Percentiles rank a stretch among this genome's conserved stretches.
These are phyloP conservation scores for Nymphicus hollandicus DNA, from an alignment of 2,113 vertebrate genomes.

Conservation along the genomic window DNA sequence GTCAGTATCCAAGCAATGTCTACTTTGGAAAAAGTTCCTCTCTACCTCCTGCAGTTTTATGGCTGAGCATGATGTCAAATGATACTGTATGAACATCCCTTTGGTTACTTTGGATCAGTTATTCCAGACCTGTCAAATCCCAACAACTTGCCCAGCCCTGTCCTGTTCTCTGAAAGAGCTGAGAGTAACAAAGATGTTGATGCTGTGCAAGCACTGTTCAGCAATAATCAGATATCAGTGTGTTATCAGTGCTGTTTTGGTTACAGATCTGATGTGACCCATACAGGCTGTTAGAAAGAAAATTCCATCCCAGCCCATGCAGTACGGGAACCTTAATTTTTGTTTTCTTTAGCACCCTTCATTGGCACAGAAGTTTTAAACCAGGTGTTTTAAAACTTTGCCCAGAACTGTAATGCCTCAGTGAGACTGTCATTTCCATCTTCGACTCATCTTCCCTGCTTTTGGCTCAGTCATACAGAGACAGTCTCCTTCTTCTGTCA, in stretches of 20 bases:
- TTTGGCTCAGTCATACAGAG: not conserved
- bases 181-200: not conserved
- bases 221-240: not conserved
- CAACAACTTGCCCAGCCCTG: not conserved
- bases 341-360: not conserved
- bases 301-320: rapidly evolving
- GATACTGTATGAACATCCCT: not conserved
- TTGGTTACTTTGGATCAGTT: not conserved
- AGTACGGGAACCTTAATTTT: not conserved
- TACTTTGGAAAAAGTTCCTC: not conserved
- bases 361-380: not conserved
- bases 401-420: not conserved
- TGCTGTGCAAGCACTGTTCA: not conserved
- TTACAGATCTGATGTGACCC: not conserved
- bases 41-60: not conserved
- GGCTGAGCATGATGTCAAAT: not conserved
- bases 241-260: not conserved
- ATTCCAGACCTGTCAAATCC: not conserved
- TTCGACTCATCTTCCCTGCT: not conserved
- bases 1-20: not conserved
- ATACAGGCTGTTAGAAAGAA: not conserved
- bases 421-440: not conserved
- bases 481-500: not conserved
- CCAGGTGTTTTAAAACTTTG: not conserved
- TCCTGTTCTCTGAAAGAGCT: not conserved